Evolutionary conservation across 2,888 invertebrate species (phyloP).

Genomic region (Heliconius charithonia): DNA sequence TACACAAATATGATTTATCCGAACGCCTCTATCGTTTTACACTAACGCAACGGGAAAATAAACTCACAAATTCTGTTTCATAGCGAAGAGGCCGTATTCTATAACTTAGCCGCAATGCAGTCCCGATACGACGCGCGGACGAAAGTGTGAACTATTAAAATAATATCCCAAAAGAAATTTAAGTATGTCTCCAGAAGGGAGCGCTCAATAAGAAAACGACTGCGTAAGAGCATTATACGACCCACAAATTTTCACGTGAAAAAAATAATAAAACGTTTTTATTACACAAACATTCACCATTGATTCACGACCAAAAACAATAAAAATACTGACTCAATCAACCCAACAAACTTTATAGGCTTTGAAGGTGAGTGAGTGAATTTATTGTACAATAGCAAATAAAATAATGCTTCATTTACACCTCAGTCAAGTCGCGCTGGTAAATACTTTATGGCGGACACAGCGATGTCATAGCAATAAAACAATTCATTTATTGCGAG

Average conservation of each 20-base stretch:
- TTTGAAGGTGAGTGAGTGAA: conserved; percentile 77
- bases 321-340: conserved; percentile 84
- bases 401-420: conserved; percentile 78
- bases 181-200: conserved; percentile 64
- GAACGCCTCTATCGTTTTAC: conserved; percentile 7
- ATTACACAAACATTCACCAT: conserved; percentile 82
- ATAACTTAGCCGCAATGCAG: conserved; percentile 34
- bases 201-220: conserved; percentile 72
- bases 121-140: conserved; percentile 19
- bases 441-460: conserved; percentile 33
- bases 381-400: conserved; percentile 74
- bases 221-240: conserved; percentile 75
- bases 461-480: conserved; percentile 27
- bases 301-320: conserved; percentile 81
- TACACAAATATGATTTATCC: background rate
- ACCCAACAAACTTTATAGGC: conserved; percentile 77
- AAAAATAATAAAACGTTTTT: conserved; percentile 82
- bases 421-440: conserved; percentile 55
- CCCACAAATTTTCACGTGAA: conserved; percentile 81
- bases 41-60: background rate
- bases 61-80: background rate
- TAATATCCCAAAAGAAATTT: conserved; percentile 63
- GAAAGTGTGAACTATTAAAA: conserved; percentile 50
- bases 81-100: conserved; percentile 16
- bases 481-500: conserved; percentile 28